Conservation (phyloP, 2,888 invertebrate genomes). For the Clitarchus hookeri region DNA sequence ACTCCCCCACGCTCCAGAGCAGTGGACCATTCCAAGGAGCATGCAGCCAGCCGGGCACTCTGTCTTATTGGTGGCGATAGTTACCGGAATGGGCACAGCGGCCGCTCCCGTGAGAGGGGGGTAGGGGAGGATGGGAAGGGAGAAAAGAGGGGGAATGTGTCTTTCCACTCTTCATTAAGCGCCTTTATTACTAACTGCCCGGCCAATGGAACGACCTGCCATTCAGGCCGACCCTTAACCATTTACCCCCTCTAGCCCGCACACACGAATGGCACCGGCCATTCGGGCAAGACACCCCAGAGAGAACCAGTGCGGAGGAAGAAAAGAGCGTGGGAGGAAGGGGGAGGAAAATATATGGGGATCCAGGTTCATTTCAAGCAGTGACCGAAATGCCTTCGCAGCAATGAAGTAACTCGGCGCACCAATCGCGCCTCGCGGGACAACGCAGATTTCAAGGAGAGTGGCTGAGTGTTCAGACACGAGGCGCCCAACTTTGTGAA, state of each 20-base stretch:
- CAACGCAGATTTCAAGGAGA: background rate
- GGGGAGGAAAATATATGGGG: background rate
- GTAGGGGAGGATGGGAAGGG: background rate
- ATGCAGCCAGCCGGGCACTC: slow-evolving; percentile 32
- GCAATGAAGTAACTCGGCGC: background rate
- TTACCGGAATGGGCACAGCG: background rate
- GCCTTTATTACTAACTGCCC: slow-evolving; percentile 29
- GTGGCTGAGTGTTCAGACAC: background rate
- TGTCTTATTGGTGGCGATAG: slow-evolving; percentile 38
- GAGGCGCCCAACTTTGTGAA: too few species aligned
- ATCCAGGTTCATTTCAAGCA: background rate
- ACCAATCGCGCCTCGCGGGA: background rate
- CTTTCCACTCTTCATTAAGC: slow-evolving; percentile 40
- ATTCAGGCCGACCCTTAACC: background rate
- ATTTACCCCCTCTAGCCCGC: background rate
- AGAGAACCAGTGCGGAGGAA: background rate
- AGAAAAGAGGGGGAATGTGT: slow-evolving; percentile 34
- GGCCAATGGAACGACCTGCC: slow-evolving; percentile 20
- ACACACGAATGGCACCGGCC: slow-evolving; percentile 17
- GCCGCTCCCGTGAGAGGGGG: background rate
- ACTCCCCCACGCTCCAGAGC: background rate
- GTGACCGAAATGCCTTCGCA: background rate
- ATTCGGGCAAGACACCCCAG: slow-evolving; percentile 1
- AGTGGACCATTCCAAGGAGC: slow-evolving; percentile 33
- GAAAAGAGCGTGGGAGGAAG: background rate